Conservation (phyloP, 2,888 invertebrate species). For the Rhagonycha lutea region DNA sequence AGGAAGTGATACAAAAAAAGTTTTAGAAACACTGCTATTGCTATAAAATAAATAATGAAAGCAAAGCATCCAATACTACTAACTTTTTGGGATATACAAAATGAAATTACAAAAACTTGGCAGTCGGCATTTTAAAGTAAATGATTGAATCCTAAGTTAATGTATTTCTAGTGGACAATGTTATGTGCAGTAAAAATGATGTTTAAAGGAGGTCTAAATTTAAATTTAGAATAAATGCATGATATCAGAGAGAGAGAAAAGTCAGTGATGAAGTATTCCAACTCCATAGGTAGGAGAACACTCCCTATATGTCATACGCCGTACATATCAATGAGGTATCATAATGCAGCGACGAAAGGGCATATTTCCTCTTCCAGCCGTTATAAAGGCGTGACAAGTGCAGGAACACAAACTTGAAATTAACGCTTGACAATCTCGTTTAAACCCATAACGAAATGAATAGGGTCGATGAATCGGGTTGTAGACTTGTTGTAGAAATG, state of each 20-base stretch:
- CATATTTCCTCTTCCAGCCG: slow-evolving; percentile 38
- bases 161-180: not conserved
- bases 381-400: slow-evolving; percentile 38
- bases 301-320: slow-evolving; percentile 35
- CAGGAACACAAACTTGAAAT: slow-evolving; percentile 30
- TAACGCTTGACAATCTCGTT: slow-evolving; percentile 29
- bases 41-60: no score
- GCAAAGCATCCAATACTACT: no score
- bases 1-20: no score
- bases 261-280: slow-evolving; percentile 9
- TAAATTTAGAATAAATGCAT: slow-evolving; percentile 3
- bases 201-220: not conserved
- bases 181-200: not conserved
- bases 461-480: slow-evolving; percentile 27
- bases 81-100: no score
- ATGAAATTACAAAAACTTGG: no score
- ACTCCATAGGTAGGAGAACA: slow-evolving; percentile 10
- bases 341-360: slow-evolving; percentile 37
- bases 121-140: no score
- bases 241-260: not conserved
- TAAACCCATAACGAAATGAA: slow-evolving; percentile 30
- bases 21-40: no score
- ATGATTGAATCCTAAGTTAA: no score
- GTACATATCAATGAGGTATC: slow-evolving; percentile 42
- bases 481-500: slow-evolving; percentile 13